Evolutionary conservation across 2,113 vertebrate species (phyloP).

Genomic region (Centrocercus urophasianus): DNA sequence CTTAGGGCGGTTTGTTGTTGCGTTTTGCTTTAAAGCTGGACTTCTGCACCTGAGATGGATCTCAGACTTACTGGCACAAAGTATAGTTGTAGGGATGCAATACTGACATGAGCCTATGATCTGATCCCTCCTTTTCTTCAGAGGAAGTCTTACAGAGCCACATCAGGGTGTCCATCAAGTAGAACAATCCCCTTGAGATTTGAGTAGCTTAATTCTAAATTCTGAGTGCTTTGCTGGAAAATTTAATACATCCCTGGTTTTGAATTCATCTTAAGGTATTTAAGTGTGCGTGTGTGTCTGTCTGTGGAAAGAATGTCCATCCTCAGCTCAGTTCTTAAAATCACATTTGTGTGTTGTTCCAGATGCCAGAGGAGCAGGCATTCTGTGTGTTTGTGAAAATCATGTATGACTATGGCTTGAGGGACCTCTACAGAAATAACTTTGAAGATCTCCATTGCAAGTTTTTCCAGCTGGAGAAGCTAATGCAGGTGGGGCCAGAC

Average conservation of each 20-base stretch:
- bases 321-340: background rate
- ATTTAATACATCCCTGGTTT: background rate
- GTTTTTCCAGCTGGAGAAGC: slow-evolving; percentile 95
- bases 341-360: slow-evolving; percentile 27
- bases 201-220: background rate
- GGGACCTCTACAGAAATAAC: slow-evolving; percentile 96
- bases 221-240: background rate
- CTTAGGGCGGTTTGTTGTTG: background rate
- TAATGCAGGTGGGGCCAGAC: slow-evolving; percentile 88
- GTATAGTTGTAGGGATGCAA: background rate
- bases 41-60: background rate
- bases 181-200: background rate
- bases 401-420: slow-evolving; percentile 94
- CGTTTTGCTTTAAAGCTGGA: background rate
- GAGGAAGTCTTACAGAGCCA: background rate
- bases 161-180: background rate
- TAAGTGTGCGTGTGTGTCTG: background rate
- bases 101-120: background rate
- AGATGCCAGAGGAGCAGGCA: slow-evolving; percentile 99
- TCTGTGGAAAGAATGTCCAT: background rate
- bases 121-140: background rate
- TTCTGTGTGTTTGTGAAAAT: slow-evolving; percentile 98
- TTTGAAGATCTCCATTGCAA: slow-evolving; percentile 99
- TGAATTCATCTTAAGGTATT: background rate
- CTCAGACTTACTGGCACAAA: background rate